phyloP scores from a whole-genome alignment of 2,113 vertebrate species.

The Archilochus colubris region DNA sequence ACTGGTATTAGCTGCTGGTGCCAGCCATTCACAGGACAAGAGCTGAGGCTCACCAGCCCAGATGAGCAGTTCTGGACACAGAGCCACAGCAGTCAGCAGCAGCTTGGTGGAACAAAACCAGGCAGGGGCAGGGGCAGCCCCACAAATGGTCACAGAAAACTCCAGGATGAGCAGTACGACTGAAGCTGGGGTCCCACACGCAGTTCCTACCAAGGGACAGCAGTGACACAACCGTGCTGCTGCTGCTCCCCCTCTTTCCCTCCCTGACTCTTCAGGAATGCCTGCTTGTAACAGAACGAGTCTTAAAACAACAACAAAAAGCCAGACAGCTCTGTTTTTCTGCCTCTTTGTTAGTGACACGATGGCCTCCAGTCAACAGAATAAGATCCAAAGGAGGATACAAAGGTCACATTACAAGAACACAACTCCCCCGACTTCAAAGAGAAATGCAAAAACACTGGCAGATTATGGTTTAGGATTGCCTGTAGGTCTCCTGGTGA shows the following conservation, averaged over 20 bases:
- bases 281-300: background rate
- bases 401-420: conserved; percentile 35
- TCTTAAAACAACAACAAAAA: background rate
- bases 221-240: background rate
- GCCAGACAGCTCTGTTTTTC: conserved; percentile 19
- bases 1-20: background rate
- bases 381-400: conserved; percentile 15
- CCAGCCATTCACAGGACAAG: background rate
- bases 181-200: background rate
- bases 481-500: background rate
- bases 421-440: background rate
- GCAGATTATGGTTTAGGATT: background rate
- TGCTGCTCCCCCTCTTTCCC: background rate
- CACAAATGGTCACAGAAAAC: fast-evolving
- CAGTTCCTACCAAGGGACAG: background rate
- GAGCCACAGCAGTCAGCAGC: background rate
- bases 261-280: background rate
- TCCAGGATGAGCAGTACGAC: fast-evolving
- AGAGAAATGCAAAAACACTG: conserved; percentile 3
- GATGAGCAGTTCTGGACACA: background rate
- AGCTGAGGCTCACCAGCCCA: background rate
- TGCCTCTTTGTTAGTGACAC: conserved; percentile 17
- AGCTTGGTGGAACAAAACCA: background rate
- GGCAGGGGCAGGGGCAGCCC: background rate
- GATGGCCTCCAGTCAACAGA: conserved; percentile 16